Base-by-base conservation (phyloP, 23 tunicate species). In the Diplosoma virens region DNA sequence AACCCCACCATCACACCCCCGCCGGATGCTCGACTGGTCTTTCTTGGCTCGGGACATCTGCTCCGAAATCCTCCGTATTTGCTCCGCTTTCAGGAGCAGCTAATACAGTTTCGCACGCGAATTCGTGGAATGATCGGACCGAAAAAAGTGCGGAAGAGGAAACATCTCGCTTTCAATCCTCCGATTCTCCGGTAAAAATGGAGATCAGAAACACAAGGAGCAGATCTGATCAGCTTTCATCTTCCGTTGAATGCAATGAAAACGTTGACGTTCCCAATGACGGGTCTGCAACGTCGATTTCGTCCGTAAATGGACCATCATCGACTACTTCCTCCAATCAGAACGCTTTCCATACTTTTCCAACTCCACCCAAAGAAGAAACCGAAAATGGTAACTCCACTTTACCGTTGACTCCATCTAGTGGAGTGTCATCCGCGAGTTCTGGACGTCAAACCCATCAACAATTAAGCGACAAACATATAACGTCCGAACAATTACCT, bases 351-450 rank as follows among this genome's bases (percentile, higher is more conserved):
- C 84, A 78, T 22, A 86, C 77, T 9, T 87, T 80, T 27, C 78
- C 93, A 0, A 87, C 81, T 31, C 81, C 85, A 5, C 82, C 89
- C 25, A 80, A 87, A 67, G 85, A 87, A 32, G 93, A 87, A n/a
- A 54, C 29, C 4, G 92, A 84, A 47, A 48, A 33, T 11, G 20
- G 25, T 22, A 47, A 33, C 4, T 20, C 59, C 31, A 58, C 81
- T 17, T 56, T 86, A 22, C 79, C 84, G 45, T 68, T 67, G 1
- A 80, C 84, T 54, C 77, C 84, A 23, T 53, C 84, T 53, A 80
- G 84, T 47, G 84, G 35, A n/a, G 71, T 30, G 6, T 56, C 84
- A 16, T 66, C 47, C 52, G 18, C 79, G 48, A 58, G 80, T 45
- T 81, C 82, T 0, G 34, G 58, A 20, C 75, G 72, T 64, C 89